Base-by-base conservation (phyloP, 2,113 vertebrate species). In the Rana temporaria region DNA sequence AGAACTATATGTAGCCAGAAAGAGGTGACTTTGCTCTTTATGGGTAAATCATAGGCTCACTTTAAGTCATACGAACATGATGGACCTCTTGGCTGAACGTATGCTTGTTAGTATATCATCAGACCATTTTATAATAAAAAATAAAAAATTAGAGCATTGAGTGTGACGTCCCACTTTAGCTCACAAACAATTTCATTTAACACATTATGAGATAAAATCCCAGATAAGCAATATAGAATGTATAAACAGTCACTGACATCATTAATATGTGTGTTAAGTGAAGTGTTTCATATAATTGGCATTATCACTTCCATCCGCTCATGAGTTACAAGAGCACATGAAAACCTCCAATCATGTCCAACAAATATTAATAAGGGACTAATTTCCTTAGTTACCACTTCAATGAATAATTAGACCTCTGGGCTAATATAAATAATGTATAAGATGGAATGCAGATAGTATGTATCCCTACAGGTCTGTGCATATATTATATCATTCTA, bases 351-450 rank as follows among this genome's bases (percentile, higher is more conserved):
- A 68, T 82, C 72, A 76, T 76, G 81, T 82, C 81, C 96, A 96
- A 95, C 94, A 98, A 96, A 95, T 94, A 96, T 94, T 97, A 97
- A 97, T 96, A 96, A 92, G 91, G 91, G 93, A 94, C 91, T 96
- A 95, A 98, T 96, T 95, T 95, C 92, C 95, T 95, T 95, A 92
- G 92, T 93, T 95, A 92, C 94, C 95, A 95, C 94, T 94, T 93
- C 93, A 92, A 91, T 96, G 96, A 96, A 92, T 96, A 94, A 95
- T 94, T 93, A 90, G 90, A 96, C 96, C 96, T 95, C 90, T 90
- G 90, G 95, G 96, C 93, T 89, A 86, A 52, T 85, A 94, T 97
- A 96, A 97, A 98, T 98, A 93, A 97, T 97, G 94, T 93, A 99
- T 94, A 85, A 90, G 92, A 90, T 92, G 91, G 95, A 89, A 94